These are phyloP conservation scores for Geotrypetes seraphini DNA, from an alignment of 2,797 vertebrate genomes.

Conservation along the genomic window DNA sequence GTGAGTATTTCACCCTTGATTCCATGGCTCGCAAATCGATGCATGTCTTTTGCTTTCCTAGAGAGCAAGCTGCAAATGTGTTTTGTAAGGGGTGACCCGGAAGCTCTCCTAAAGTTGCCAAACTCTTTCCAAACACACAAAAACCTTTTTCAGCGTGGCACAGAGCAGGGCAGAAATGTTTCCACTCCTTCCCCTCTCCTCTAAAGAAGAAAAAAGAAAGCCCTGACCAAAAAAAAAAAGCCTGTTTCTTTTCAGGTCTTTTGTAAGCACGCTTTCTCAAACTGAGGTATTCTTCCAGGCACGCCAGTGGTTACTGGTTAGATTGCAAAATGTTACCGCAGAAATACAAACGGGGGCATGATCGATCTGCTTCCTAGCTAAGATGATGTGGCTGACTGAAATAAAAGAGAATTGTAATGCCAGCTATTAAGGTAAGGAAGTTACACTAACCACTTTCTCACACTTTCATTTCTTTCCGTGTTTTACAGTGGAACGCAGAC, in stretches of 20 bases:
- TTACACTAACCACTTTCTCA: too few species aligned
- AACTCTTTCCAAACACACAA: background rate
- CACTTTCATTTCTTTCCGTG: too few species aligned
- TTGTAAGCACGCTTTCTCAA: background rate
- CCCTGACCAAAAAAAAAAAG: background rate
- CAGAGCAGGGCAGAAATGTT: background rate
- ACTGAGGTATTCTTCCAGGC: background rate
- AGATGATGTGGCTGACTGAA: too few species aligned
- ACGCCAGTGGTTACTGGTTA: background rate
- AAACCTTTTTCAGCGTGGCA: conserved; percentile 1
- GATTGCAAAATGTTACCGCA: background rate
- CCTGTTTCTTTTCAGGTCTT: background rate
- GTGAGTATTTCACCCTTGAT: too few species aligned
- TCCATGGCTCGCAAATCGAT: too few species aligned
- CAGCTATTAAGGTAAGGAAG: too few species aligned
- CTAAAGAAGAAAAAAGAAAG: too few species aligned
- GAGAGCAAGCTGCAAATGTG: background rate
- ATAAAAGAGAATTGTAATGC: too few species aligned
- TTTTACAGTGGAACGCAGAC: too few species aligned
- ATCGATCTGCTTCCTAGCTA: too few species aligned
- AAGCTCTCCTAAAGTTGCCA: background rate
- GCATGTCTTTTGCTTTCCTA: background rate
- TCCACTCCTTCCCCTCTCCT: too few species aligned
- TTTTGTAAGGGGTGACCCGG: conserved; percentile 1
- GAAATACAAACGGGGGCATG: background rate